Evolutionary conservation across 2,797 vertebrate species (phyloP).

Genomic region (Mus spretus): DNA sequence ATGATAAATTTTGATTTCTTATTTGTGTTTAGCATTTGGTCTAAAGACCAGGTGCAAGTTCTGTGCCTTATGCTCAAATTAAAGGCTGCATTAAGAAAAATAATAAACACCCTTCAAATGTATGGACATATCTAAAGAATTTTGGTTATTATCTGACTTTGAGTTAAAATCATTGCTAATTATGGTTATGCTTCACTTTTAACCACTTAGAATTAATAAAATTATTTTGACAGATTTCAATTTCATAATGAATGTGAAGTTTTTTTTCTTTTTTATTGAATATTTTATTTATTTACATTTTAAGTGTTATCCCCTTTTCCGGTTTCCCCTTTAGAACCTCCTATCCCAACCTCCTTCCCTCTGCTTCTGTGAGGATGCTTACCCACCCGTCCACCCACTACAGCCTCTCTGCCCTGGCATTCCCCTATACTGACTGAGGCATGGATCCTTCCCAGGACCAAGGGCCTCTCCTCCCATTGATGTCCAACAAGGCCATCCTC

Average conservation of each 20-base stretch:
- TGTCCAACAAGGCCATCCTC: too few species aligned
- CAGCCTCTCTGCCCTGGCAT: too few species aligned
- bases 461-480: too few species aligned
- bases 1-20: not conserved
- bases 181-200: not conserved
- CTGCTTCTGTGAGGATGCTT: too few species aligned
- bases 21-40: not conserved
- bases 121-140: not conserved
- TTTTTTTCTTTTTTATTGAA: too few species aligned
- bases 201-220: not conserved
- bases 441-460: too few species aligned
- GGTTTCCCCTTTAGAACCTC: too few species aligned
- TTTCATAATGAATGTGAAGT: not conserved
- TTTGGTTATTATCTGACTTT: not conserved
- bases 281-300: too few species aligned
- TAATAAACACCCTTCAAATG: not conserved
- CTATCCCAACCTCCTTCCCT: too few species aligned
- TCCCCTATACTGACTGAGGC: too few species aligned
- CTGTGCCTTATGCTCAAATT: not conserved
- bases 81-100: not conserved
- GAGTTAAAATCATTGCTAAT: not conserved
- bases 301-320: too few species aligned
- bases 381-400: too few species aligned
- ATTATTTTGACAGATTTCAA: not conserved
- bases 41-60: not conserved